A percentile compares a stretch with the other conserved stretches of the same genome.
These are phyloP conservation scores for Hyles euphorbiae DNA, from an alignment of 1,140 invertebrate species.

Conservation along the genomic window DNA sequence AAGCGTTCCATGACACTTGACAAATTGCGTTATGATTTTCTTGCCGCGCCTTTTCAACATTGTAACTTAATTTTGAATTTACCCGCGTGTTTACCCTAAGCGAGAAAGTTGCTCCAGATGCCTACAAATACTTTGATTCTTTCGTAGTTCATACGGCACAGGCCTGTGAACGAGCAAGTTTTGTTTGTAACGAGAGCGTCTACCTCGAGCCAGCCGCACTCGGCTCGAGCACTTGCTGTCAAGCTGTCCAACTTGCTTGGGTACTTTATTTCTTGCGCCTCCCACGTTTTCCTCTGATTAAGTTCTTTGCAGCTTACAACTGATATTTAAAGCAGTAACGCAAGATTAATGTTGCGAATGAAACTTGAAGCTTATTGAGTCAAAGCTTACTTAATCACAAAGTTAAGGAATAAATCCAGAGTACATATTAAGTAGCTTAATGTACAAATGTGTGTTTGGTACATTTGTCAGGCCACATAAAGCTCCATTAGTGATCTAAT, in stretches of 20 bases:
- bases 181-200: constrained; percentile 8
- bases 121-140: not conserved
- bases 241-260: constrained; percentile 18
- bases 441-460: too few relatives aligned
- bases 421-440: too few relatives aligned
- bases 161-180: constrained; percentile 10
- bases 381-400: too few relatives aligned
- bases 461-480: too few relatives aligned
- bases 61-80: constrained; percentile 45
- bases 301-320: constrained; percentile 6
- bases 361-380: not conserved
- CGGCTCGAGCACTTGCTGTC: constrained; percentile 13
- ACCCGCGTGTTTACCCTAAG: constrained; percentile 37
- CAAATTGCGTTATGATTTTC: constrained; percentile 61
- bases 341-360: not conserved
- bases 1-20: constrained; percentile 34
- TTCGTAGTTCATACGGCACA: not conserved
- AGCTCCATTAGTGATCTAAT: too few relatives aligned
- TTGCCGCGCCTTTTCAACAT: constrained; percentile 34
- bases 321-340: not conserved
- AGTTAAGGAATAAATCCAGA: too few relatives aligned
- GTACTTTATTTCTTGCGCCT: constrained; percentile 20
- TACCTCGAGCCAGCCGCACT: constrained; percentile 11
- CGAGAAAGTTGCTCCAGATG: constrained; percentile 27
- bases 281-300: constrained; percentile 18